Base-by-base conservation (phyloP, 2,797 vertebrate species). In the Ptychadena robeensis region DNA sequence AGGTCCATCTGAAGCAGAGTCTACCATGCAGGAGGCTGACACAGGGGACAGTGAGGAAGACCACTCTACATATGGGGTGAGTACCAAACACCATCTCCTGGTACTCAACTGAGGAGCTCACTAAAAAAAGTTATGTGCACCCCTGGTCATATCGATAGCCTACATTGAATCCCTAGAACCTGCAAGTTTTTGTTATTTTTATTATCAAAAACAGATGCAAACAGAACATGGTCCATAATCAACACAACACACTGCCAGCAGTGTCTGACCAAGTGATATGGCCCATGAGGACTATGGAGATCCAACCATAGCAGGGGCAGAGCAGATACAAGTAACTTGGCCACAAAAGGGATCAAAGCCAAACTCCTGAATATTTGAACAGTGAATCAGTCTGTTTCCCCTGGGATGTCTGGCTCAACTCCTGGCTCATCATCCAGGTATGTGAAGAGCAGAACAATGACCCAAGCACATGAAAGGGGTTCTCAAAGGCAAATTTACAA, bases 291-390 rank as follows among this genome's bases (percentile, higher is more conserved):
- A 66, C 35, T 40, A 35, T 34, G 34, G 14, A 10, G 1, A 35
- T 40, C 59, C 32, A 40, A 77, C 22, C 61, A 28, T 44, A 15
- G 35, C 14, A 22, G 25, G 34, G 15, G 8, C 15, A 37, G 25
- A 27, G n/a, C 32, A 9, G 18, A 65, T n/a, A 9, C 3, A n/a
- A 65, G 27, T 38, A 38, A 63, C 9, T 6, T 30, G 61, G 28
- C 61, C 37, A 38, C 38, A 44, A 27, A 40, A 75, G 59, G 73
- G 73, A 31, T 76, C 3, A 30, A 9, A 65, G 74, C 28, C 74
- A 67, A 48, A 28, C 63, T 76, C 12, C 32, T 27, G 38, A 77
- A 77, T 77, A 67, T 37, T 53, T 77, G 28, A 66, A 27, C 63
- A 32, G n/a, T 77, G 63, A 77, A 25, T 77, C 63, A 65, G 28